Evolutionary conservation across 1,140 invertebrate genomes (phyloP).

Genomic region (Ooceraea biroi): DNA sequence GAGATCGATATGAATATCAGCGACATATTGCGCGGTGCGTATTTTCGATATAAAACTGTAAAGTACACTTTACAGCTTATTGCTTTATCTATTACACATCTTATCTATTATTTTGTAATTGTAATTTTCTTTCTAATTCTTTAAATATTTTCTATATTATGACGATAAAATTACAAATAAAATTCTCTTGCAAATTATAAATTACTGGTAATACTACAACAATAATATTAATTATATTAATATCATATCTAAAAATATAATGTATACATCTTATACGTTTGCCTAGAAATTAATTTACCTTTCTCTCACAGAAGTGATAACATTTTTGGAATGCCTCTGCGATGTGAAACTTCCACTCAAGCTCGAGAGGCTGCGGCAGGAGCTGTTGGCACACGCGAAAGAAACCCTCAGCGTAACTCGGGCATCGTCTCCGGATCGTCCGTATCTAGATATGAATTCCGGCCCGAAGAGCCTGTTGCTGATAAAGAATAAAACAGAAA

Average conservation of each 20-base stretch:
- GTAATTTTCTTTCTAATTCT: background rate
- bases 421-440: slow-evolving; percentile 75
- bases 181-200: too few relatives aligned
- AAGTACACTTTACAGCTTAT: background rate
- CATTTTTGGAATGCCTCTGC: slow-evolving; percentile 79
- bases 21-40: slow-evolving; percentile 67
- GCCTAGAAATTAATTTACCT: background rate
- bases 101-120: background rate
- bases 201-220: too few relatives aligned
- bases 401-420: slow-evolving; percentile 63
- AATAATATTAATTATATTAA: too few relatives aligned
- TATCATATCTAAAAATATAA: too few relatives aligned
- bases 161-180: too few relatives aligned
- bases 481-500: slow-evolving; percentile 39
- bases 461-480: slow-evolving; percentile 67
- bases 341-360: slow-evolving; percentile 76
- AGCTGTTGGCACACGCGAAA: slow-evolving; percentile 76
- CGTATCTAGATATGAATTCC: slow-evolving; percentile 82
- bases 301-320: slow-evolving; percentile 76
- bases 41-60: background rate
- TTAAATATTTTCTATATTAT: too few relatives aligned
- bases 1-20: slow-evolving; percentile 51
- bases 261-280: background rate
- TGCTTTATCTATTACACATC: background rate
- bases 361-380: slow-evolving; percentile 71